Percentiles rank a stretch among this genome's conserved stretches.
Evolutionary conservation across 2,888 invertebrate genomes (phyloP).

Genomic region (Chelonus formosanus): DNA sequence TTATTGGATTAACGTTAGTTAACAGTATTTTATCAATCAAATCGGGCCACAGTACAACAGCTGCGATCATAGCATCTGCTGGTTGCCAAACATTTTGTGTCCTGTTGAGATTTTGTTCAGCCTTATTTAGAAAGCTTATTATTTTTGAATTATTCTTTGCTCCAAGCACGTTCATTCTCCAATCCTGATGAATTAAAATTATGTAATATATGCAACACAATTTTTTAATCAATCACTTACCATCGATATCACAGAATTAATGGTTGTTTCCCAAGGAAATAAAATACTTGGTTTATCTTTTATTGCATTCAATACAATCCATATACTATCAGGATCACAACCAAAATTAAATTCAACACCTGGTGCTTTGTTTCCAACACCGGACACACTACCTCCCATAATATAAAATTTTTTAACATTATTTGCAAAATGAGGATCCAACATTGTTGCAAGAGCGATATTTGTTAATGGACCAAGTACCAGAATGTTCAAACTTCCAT

Average conservation of each 20-base stretch:
- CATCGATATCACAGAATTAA: conserved; percentile 42
- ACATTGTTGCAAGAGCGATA: conserved; percentile 66
- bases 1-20: conserved; percentile 46
- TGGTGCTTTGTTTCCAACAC: conserved; percentile 57
- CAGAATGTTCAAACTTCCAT: conserved; percentile 59
- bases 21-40: conserved; percentile 35
- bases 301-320: conserved; percentile 65
- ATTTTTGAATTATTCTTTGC: conserved; percentile 55
- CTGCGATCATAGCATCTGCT: conserved; percentile 48
- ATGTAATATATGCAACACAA: not conserved
- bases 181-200: conserved; percentile 63
- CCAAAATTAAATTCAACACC: conserved; percentile 71
- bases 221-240: conserved; percentile 43
- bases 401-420: conserved; percentile 56
- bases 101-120: conserved; percentile 59
- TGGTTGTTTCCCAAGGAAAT: conserved; percentile 67
- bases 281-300: conserved; percentile 60
- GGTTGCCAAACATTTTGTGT: conserved; percentile 42
- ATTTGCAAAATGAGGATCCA: conserved; percentile 58
- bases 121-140: conserved; percentile 67
- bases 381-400: conserved; percentile 59
- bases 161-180: conserved; percentile 67
- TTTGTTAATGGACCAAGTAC: conserved; percentile 69
- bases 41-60: conserved; percentile 48
- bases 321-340: conserved; percentile 70